Conservation (phyloP, 2,888 invertebrate species). For the Hyppa rectilinea region DNA sequence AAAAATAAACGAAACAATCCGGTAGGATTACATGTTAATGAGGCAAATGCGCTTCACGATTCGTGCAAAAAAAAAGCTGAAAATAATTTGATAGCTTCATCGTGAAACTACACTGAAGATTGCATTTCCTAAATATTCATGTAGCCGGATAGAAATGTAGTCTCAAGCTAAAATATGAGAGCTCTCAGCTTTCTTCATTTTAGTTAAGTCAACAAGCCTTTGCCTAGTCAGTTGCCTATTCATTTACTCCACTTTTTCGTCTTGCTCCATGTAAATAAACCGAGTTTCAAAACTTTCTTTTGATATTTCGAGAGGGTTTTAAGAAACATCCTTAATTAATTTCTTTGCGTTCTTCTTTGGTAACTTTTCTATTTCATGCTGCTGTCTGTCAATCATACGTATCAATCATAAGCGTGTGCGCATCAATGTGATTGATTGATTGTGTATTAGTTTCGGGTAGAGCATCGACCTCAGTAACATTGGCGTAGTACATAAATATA, state of each 20-base stretch:
- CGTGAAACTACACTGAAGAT: slow-evolving; percentile 47
- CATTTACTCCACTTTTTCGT: slow-evolving; percentile 40
- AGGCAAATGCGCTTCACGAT: slow-evolving; percentile 23
- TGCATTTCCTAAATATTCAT: slow-evolving; percentile 62
- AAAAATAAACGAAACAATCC: slow-evolving; percentile 41
- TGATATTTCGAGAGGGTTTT: slow-evolving; percentile 24
- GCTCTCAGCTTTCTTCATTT: slow-evolving; percentile 53
- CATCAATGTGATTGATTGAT: slow-evolving; percentile 61
- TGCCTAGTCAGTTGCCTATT: slow-evolving; percentile 41
- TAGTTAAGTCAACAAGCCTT: slow-evolving; percentile 57
- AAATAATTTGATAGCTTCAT: slow-evolving; percentile 49
- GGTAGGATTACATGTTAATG: slow-evolving; percentile 48
- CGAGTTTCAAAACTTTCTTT: slow-evolving; percentile 10
- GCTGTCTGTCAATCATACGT: slow-evolving; percentile 65
- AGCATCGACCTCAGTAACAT: slow-evolving; percentile 59
- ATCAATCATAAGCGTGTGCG: slow-evolving; percentile 47
- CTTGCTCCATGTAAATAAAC: slow-evolving; percentile 43
- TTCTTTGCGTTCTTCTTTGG: slow-evolving; percentile 24
- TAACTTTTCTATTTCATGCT: slow-evolving; percentile 40
- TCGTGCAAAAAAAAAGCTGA: slow-evolving; percentile 26
- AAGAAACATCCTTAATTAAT: slow-evolving; percentile 22
- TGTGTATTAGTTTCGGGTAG: slow-evolving; percentile 52
- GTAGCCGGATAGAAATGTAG: slow-evolving; percentile 44
- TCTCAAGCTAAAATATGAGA: slow-evolving; percentile 50
- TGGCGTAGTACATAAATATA: slow-evolving; percentile 52